phyloP scores from a whole-genome alignment of 2,113 vertebrate genomes.

The Pagrus major region DNA sequence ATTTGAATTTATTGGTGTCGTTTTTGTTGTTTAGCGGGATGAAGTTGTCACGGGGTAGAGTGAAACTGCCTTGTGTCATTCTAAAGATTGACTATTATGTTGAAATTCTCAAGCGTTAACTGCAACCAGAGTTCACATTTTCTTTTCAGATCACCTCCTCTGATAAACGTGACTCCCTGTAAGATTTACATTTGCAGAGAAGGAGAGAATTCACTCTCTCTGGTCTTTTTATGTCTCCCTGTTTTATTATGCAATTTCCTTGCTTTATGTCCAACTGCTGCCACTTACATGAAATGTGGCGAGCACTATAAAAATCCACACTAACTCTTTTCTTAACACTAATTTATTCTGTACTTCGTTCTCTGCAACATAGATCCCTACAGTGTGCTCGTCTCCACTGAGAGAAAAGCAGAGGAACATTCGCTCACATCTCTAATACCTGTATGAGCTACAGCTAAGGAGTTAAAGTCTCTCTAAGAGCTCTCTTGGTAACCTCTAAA shows the following conservation, averaged over 20 bases:
- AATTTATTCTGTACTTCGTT: constrained; percentile 22
- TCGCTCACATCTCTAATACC: constrained; percentile 11
- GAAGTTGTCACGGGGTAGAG: background rate
- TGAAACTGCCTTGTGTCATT: background rate
- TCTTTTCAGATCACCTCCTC: constrained; percentile 3
- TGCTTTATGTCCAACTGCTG: constrained; percentile 50
- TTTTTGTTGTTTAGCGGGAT: background rate
- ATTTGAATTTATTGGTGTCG: background rate
- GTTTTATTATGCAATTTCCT: constrained; percentile 64
- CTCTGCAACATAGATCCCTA: background rate
- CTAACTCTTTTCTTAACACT: constrained; percentile 35
- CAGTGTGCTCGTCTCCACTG: background rate
- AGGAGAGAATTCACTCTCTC: background rate
- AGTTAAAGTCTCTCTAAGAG: constrained; percentile 17
- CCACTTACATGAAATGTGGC: constrained; percentile 39
- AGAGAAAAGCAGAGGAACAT: constrained; percentile 21
- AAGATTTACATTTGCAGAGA: constrained; percentile 15
- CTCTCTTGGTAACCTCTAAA: constrained; percentile 7
- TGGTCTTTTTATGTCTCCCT: constrained; percentile 29
- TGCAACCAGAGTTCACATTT: background rate
- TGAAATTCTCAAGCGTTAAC: constrained; percentile 14
- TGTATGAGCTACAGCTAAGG: constrained; percentile 37
- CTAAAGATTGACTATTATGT: background rate
- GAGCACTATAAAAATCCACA: constrained; percentile 43
- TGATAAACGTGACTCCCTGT: constrained; percentile 8